Evolutionary conservation across 30 jellyfish, hydroid and myxozoan species (phyloP), one percentile per base, ranked within the genome.

Genomic region (Aurelia coerulea): DNA sequence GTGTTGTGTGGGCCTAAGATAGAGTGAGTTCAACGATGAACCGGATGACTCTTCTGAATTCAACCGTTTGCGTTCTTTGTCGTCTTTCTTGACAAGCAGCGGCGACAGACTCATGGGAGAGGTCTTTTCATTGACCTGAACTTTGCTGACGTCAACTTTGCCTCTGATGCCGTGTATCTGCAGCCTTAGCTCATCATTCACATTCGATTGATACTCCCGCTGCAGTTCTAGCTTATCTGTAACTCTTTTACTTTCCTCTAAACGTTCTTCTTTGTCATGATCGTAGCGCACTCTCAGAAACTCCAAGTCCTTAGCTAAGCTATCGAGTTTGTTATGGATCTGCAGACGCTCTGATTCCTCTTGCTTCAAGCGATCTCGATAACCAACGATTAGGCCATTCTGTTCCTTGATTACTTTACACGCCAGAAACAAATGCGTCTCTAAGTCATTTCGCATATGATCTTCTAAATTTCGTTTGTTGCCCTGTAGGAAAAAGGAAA

Each of bases 141-240:
- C 81, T 18, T 87, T 69, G 93, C 69, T 68, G n/a, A 37, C 71
- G 49, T 86, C 97, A 4, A 86, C 8, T 72, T 81, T 81, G 14
- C 91, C 74, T 56, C 91, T 80, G 68, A 95, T 80, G 19, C 97
- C 96, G 80, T 89, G 97, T 8, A 95, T 88, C 79, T 95, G 99
- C 75, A 89, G 62, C 51, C 97, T 79, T 59, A 95, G 86, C 81
- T 95, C 99, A 76, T 95, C 99, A 56, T 90, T 90, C 34, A 86
- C 95, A 62, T 92, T 94, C 10, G 97, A 95, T 59, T 95, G 97
- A 62, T 73, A 86, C 52, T 95, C 99, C 35, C 85, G 75, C 77
- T 86, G 97, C 17, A 86, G 81, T 65, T 95, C 99, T 41, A 95
- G 49, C 54, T 88, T 80, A 29, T 85, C 91, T 50, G 88, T 76